Conservation (phyloP, 2,888 invertebrate species). For the Tortrix viridana region DNA sequence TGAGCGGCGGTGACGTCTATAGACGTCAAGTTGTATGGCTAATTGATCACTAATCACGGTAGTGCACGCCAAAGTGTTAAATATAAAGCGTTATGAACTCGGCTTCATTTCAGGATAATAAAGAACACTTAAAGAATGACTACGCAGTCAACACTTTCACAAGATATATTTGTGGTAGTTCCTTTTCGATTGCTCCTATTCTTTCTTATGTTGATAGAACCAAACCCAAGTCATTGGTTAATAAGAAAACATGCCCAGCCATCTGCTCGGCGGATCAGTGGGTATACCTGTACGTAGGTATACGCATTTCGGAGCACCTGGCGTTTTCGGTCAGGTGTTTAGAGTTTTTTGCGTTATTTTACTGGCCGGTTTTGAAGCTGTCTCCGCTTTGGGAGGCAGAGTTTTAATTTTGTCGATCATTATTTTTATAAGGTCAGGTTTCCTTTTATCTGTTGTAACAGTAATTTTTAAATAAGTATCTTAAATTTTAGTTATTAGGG, state of each 20-base stretch:
- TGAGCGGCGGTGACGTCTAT: too few species aligned
- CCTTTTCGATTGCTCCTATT: background rate
- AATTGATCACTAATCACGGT: too few species aligned
- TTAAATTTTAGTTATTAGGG: too few species aligned
- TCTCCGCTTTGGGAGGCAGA: conserved; percentile 41
- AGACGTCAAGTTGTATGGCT: too few species aligned
- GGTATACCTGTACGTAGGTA: conserved; percentile 6
- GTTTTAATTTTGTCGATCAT: conserved; percentile 4
- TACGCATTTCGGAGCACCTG: conserved; percentile 61
- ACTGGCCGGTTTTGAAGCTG: conserved; percentile 47
- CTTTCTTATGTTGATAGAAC: conserved; percentile 3
- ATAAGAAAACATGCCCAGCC: conserved; percentile 30
- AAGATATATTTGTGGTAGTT: background rate
- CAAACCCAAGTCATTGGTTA: conserved; percentile 14
- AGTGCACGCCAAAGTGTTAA: too few species aligned
- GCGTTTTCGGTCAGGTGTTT: conserved; percentile 64
- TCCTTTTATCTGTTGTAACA: too few species aligned
- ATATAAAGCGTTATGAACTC: too few species aligned
- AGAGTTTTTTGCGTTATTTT: conserved; percentile 25
- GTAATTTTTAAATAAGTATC: too few species aligned
- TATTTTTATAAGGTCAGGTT: background rate
- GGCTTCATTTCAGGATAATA: too few species aligned
- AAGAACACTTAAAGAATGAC: too few species aligned
- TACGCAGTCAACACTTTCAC: background rate
- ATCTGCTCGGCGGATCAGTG: conserved; percentile 41